Conservation (phyloP, 2,888 invertebrate genomes). For the Drosophila birchii region DNA sequence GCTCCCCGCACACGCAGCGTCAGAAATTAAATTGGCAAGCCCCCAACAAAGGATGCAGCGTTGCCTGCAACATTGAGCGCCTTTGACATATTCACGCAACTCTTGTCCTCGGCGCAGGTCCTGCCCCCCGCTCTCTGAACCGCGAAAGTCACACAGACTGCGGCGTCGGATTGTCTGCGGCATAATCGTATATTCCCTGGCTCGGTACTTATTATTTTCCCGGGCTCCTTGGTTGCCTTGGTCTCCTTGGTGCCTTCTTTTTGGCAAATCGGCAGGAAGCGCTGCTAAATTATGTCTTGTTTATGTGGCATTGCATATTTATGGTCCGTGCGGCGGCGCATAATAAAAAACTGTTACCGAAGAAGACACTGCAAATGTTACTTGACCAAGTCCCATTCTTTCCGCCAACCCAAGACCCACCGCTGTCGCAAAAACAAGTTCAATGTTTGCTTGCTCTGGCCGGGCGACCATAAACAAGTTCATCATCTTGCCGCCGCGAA, state of each 20-base stretch:
- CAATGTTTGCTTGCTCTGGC: conserved; percentile 73
- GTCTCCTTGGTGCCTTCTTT: conserved; percentile 46
- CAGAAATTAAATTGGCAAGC: conserved; percentile 83
- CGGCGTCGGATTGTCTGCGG: conserved; percentile 77
- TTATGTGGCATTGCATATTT: conserved; percentile 79
- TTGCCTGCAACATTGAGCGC: conserved; percentile 76
- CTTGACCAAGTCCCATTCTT: conserved; percentile 65
- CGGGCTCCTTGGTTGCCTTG: conserved; percentile 45
- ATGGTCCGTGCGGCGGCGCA: conserved; percentile 62
- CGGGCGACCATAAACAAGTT: conserved; percentile 69
- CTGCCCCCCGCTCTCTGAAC: conserved; percentile 12
- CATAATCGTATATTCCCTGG: conserved; percentile 79
- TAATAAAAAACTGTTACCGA: conserved; percentile 70
- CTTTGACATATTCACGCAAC: conserved; percentile 78
- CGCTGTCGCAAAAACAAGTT: conserved; percentile 68
- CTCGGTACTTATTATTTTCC: conserved; percentile 74
- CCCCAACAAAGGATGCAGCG: conserved; percentile 69
- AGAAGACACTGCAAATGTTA: conserved; percentile 69
- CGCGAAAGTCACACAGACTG: conserved; percentile 28
- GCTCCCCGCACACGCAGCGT: conserved; percentile 74
- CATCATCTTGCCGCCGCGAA: conserved; percentile 53
- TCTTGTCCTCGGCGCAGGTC: conserved; percentile 55
- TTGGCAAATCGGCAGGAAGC: conserved; percentile 81
- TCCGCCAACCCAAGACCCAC: conserved; percentile 1
- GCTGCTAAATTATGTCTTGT: conserved; percentile 79